These are phyloP conservation scores for Saccopteryx leptura DNA, from an alignment of 2,113 vertebrate genomes.

Conservation along the genomic window DNA sequence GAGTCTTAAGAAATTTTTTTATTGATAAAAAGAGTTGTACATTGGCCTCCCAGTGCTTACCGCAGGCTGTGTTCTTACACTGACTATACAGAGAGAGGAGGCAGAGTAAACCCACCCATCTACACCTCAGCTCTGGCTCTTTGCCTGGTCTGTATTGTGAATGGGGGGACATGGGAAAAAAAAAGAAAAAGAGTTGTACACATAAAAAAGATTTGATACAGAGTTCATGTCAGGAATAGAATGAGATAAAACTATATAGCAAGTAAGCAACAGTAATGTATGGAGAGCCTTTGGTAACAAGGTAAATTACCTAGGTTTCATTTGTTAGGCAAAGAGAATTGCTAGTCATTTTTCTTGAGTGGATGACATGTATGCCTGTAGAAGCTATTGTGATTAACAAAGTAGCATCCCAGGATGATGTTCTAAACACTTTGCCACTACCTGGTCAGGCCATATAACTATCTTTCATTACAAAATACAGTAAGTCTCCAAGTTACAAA, in stretches of 20 bases:
- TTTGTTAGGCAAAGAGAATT: not conserved
- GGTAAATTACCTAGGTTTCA: not conserved
- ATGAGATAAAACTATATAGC: conserved; percentile 18
- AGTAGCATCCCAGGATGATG: not conserved
- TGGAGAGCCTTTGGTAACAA: not conserved
- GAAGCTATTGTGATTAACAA: not conserved
- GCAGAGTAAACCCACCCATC: too few relatives aligned
- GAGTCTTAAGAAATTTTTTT: not conserved
- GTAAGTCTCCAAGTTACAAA: too few relatives aligned
- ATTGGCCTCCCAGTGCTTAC: too few relatives aligned
- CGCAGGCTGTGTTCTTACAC: too few relatives aligned
- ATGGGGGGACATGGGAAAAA: too few relatives aligned
- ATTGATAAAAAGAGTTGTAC: not conserved
- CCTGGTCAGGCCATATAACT: not conserved
- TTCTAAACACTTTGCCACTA: too few relatives aligned
- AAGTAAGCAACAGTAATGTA: not conserved
- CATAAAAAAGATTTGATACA: not conserved
- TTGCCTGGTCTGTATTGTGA: too few relatives aligned
- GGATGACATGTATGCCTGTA: not conserved
- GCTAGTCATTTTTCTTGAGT: not conserved
- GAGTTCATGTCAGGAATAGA: not conserved
- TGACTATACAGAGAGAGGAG: too few relatives aligned
- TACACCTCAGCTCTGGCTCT: too few relatives aligned
- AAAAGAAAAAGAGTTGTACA: conserved; percentile 1
- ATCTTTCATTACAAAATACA: conserved; percentile 46